Evolutionary conservation across 1,140 invertebrate species (phyloP), one percentile per base, ranked within the genome.

Genomic region (Pristionchus pacificus): DNA sequence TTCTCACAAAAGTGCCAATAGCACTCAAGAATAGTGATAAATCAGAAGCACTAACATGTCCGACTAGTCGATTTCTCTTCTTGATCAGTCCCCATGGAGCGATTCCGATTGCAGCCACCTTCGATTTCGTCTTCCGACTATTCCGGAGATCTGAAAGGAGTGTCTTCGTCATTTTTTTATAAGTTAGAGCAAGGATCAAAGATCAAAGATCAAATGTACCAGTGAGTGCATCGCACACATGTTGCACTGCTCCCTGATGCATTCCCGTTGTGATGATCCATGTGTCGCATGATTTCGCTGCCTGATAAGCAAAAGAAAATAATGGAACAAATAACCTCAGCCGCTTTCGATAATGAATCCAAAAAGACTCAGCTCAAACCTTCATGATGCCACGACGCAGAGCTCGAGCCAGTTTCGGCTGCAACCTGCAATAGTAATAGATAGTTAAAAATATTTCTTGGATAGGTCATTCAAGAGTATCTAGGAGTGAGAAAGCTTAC

Each of bases 41-140:
- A 71, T 77, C 24, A 29, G 19, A 13, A 76, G 29, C 24, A 57
- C 24, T 30, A 90, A 91, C 76, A 58, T 76, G 76, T 30, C 80
- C 81, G 74, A 95, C 88, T 6, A 97, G 88, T 81, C 95, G 92
- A 76, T 93, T 89, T 81, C 92, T 91, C 80, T 93, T 92, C 83
- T 97, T 93, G 29, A 98, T 90, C 81, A 97, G 92, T 60, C 95
- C 95, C 95, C 95, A 98, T 1, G 95, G 95, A 3, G 93, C 93
- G 74, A 98, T 94, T 57, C 95, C 95, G 79, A 98, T 93, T 80
- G 71, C 71, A 15, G 70, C 65, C 30, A 81, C 82, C 30, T 83
- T 80, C 0, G 76, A 75, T 58, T 70, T 65, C 75, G 68, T 77
- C 57, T 75, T 61, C 19, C 19, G 30, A 24, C 6, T 49, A 49